Evolutionary conservation across 2,797 vertebrate species (phyloP), one percentile per base, ranked within the genome.

Genomic region (Sebastes matsubarae): DNA sequence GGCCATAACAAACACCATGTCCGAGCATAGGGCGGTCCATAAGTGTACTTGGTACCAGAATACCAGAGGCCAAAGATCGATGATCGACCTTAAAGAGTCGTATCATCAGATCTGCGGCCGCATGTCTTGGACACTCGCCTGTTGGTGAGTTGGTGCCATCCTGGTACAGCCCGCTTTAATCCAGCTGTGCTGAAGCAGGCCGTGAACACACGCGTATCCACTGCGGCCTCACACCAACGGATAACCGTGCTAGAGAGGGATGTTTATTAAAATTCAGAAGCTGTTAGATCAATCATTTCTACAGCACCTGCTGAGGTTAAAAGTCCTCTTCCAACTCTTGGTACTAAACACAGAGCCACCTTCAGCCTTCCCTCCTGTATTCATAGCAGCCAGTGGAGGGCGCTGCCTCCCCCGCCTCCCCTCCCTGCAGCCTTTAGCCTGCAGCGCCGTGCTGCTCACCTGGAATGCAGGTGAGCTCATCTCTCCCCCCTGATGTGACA

Each of bases 391-490:
- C 42, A 46, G 42, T 52, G 46, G 46, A 52, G 18, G 46, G 46
- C 18, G 20, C 46, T 52, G 42, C 42, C 42, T n/a, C n/a, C 58
- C 12, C 18, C 1, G 42, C 13, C 61, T n/a, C 55, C 66, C 29
- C 29, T 18, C 67, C 58, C 29, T 30, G 11, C 46, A 63, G 69
- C 6, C 38, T 16, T 14, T 13, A 42, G 38, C 66, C 36, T 38
- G 36, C 36, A 38, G 36, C 57, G 12, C 30, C 16, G 59, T 25
- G 38, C 63, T 75, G 72, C 71, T 77, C 71, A 52, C 27, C 74
- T 67, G 84, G 85, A 85, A 86, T 82, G 79, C 52, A 46, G 6
- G 20, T 84, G 83, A 81, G 77, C 66, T 80, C 82, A 77, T 63
- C 68, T 3, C 34, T 13, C 30, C 72, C 50, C 30, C 46, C 65